A percentile compares a stretch with the other conserved stretches of the same genome.
phyloP scores from a whole-genome alignment of 2,888 invertebrate species.

The Aporophyla nigra region DNA sequence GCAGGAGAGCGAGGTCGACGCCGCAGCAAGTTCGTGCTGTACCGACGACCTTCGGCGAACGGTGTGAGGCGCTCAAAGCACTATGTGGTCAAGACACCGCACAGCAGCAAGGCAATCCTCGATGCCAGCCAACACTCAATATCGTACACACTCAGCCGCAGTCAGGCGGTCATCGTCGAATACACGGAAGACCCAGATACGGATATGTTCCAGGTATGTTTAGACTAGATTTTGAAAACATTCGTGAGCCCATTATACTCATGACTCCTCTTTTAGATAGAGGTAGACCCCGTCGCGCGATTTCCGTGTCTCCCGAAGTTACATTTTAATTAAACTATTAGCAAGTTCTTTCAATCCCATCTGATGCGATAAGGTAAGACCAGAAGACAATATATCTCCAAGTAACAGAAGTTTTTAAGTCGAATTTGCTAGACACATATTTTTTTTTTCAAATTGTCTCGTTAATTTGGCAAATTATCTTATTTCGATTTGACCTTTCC shows the following conservation, averaged over 20 bases:
- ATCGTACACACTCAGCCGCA: conserved; percentile 98
- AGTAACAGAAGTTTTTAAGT: not conserved
- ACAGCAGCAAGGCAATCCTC: conserved; percentile 98
- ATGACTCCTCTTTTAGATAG: not conserved
- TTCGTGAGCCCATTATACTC: not conserved
- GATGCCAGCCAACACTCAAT: conserved; percentile 98
- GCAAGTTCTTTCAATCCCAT: not conserved
- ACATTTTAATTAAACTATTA: not conserved
- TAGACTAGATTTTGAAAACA: not conserved
- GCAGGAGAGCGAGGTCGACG: conserved; percentile 98
- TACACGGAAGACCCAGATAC: conserved; percentile 98
- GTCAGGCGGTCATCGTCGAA: conserved; percentile 99
- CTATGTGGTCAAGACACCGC: conserved; percentile 98
- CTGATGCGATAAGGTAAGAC: not conserved
- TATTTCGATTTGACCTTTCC: conserved; percentile 47
- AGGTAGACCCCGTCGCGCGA: not conserved
- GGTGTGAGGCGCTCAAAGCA: conserved; percentile 98
- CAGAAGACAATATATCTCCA: not conserved
- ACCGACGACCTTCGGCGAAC: conserved; percentile 96
- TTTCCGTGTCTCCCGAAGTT: not conserved
- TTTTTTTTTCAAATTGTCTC: conserved; percentile 19
- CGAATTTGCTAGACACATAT: not conserved
- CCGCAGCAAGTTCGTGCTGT: conserved; percentile 98
- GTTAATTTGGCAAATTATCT: conserved; percentile 19
- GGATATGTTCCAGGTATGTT: conserved; percentile 99